Conservation (phyloP, 2,888 invertebrate species). For the Dasysyrphus albostriatus region DNA sequence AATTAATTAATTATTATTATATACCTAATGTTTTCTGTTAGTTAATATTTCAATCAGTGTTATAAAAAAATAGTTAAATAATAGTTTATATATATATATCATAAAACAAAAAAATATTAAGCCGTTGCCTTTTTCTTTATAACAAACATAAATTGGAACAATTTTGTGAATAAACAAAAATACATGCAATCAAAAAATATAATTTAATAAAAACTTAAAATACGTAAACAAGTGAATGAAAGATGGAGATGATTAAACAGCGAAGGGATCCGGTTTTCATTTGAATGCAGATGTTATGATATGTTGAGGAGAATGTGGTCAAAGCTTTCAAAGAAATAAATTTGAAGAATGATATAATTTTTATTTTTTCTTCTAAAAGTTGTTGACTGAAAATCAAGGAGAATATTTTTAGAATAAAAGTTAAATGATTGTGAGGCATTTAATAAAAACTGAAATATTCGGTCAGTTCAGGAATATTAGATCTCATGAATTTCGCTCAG, state of each 20-base stretch:
- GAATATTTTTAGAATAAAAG: no score
- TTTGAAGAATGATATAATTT: no score
- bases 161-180: conserved; percentile 19
- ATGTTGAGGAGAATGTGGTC: not conserved
- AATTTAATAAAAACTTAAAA: conserved; percentile 13
- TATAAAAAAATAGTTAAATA: conserved; percentile 71
- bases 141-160: conserved; percentile 3
- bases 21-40: conserved; percentile 70
- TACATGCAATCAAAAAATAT: conserved; percentile 35
- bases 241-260: not conserved
- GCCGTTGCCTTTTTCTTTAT: conserved; percentile 72
- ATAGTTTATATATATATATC: conserved; percentile 72
- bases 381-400: no score
- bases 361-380: no score
- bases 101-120: conserved; percentile 56
- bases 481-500: no score
- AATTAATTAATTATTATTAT: conserved; percentile 51
- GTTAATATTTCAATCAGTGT: conserved; percentile 74
- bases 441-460: no score
- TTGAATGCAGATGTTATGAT: not conserved
- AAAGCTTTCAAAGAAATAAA: not conserved
- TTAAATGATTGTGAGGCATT: no score
- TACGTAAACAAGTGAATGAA: conserved; percentile 5
- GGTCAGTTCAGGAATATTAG: no score
- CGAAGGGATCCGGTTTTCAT: not conserved